These are phyloP conservation scores for Aquatica leii DNA, from an alignment of 2,888 invertebrate genomes.

Conservation along the genomic window DNA sequence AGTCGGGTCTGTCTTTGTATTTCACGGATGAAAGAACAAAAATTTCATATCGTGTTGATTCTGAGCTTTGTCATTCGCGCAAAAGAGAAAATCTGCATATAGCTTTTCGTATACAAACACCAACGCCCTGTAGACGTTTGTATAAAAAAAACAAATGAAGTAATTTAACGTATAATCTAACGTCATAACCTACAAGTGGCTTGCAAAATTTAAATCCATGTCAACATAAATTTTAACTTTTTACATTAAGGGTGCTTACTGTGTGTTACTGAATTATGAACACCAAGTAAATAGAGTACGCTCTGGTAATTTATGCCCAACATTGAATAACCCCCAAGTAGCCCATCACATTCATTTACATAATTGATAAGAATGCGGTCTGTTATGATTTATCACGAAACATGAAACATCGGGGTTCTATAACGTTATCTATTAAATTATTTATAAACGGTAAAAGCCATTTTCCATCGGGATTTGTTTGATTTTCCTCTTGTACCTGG, in stretches of 20 bases:
- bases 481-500: slow-evolving; percentile 27
- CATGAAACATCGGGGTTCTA: slow-evolving; percentile 28
- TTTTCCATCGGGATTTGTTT: slow-evolving; percentile 24
- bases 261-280: slow-evolving; percentile 9
- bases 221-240: slow-evolving; percentile 9
- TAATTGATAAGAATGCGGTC: slow-evolving; percentile 28
- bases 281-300: slow-evolving; percentile 9
- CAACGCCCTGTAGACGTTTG: not conserved
- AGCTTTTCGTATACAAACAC: not conserved
- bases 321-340: slow-evolving; percentile 14
- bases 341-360: slow-evolving; percentile 25
- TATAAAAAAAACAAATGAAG: not conserved
- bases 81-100: slow-evolving; percentile 33
- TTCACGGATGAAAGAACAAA: slow-evolving; percentile 55
- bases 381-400: slow-evolving; percentile 25
- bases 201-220: slow-evolving; percentile 5
- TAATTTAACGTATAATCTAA: slow-evolving; percentile 1
- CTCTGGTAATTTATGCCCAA: slow-evolving; percentile 14
- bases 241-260: slow-evolving; percentile 8
- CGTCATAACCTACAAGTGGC: slow-evolving; percentile 6
- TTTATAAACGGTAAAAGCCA: slow-evolving; percentile 33
- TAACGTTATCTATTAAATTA: slow-evolving; percentile 23
- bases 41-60: slow-evolving; percentile 58
- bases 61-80: slow-evolving; percentile 46
- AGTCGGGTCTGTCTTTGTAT: slow-evolving; percentile 49